Base-by-base conservation (phyloP, 2,888 invertebrate genomes). In the Dynastes hyllus region DNA sequence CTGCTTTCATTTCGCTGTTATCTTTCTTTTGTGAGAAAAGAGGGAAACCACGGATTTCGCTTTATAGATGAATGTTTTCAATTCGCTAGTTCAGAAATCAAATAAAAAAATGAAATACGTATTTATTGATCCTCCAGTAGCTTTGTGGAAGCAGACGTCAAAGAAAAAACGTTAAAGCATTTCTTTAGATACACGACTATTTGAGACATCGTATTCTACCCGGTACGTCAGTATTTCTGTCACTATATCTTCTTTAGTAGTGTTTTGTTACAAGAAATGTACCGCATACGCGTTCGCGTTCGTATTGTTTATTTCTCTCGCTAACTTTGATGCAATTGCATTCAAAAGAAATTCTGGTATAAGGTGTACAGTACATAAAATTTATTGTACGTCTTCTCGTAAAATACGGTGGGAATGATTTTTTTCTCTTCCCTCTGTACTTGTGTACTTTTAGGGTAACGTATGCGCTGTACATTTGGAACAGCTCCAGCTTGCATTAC, bases 211-310 rank as follows among this genome's bases (percentile, higher is more conserved):
- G 40, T 40, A 37, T 22, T 40, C 6, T 66, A 66, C 13, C 13
- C 40, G 13, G 4, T 16, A 40, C 40, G 13, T 66, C 40, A 66
- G 16, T 66, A 40, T 66, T 66, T 66, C 66, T 40, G 40, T 40
- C 66, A 66, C 66, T 40, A 16, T 40, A n/a, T 66, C 66, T 66
- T 40, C 45, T 66, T 66, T 40, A 66, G 40, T n/a, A n/a, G 65
- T 65, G 37, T 32, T 65, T 65, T 32, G 65, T 65, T 65, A 29
- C 66, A 66, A 16, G 66, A 8, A 8, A 37, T n/a, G 40, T 66
- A n/a, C 40, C 16, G 40, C n/a, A 40, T 40, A 16, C 40, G 13
- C 16, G 66, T 40, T 40, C 40, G 13, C 16, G 66, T 40, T 40
- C 16, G 16, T 66, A 40, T 6, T 5, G 40, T 45, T 22, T 37